A percentile compares a stretch with the other conserved stretches of the same genome.
These are phyloP conservation scores for Agrilus planipennis DNA, from an alignment of 1,140 invertebrate species.

Conservation along the genomic window DNA sequence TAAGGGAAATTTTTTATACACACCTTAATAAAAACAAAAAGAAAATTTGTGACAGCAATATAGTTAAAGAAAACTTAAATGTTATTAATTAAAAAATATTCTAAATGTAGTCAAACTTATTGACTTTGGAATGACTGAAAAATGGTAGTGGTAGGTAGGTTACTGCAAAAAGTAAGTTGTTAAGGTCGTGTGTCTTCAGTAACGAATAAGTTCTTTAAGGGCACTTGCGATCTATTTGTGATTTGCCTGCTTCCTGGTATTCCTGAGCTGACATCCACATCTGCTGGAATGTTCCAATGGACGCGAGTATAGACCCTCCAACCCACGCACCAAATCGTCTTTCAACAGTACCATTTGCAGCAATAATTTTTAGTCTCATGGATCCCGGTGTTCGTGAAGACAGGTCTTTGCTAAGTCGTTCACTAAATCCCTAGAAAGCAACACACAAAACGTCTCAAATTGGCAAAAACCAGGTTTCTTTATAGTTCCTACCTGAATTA, in stretches of 20 bases:
- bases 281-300: constrained; percentile 91
- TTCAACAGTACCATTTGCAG: constrained; percentile 72
- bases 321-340: constrained; percentile 91
- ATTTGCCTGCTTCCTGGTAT: constrained; percentile 88
- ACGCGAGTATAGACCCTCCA: constrained; percentile 90
- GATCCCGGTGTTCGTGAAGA: constrained; percentile 79
- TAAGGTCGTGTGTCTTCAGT: too few relatives aligned
- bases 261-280: constrained; percentile 97
- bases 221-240: constrained; percentile 86
- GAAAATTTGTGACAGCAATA: too few relatives aligned
- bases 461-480: neutral
- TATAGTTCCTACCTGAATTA: constrained; percentile 47
- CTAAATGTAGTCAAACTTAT: too few relatives aligned
- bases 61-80: too few relatives aligned
- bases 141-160: too few relatives aligned
- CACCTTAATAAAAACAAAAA: too few relatives aligned
- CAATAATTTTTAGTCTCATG: constrained; percentile 77
- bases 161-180: too few relatives aligned
- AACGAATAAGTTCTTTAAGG: too few relatives aligned
- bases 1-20: too few relatives aligned
- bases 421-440: constrained; percentile 65
- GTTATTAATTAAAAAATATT: too few relatives aligned
- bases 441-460: too few relatives aligned
- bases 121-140: too few relatives aligned
- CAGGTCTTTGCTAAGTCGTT: constrained; percentile 80